phyloP scores from a whole-genome alignment of 1,140 invertebrate species.

The Euwallacea fornicatus region DNA sequence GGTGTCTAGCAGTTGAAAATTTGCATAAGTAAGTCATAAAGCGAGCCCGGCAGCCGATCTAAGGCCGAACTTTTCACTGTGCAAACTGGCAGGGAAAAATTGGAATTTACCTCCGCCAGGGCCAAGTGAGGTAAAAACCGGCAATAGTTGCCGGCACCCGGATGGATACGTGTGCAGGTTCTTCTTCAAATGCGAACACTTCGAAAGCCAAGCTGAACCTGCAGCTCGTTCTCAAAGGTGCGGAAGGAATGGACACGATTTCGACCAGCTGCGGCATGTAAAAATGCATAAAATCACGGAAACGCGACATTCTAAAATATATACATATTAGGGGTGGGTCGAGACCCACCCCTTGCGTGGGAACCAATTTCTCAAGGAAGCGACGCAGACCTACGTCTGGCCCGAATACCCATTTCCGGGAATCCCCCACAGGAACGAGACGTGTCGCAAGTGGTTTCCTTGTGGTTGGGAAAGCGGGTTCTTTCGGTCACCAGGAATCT shows the following conservation, averaged over 20 bases:
- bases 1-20: conserved; percentile 41
- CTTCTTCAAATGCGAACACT: too few species aligned
- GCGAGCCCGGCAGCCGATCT: conserved; percentile 31
- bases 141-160: too few species aligned
- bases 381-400: conserved; percentile 11
- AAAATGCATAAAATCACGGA: conserved; percentile 15
- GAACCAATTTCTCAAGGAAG: conserved; percentile 15
- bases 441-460: conserved; percentile 12
- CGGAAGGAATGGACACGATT: conserved; percentile 11
- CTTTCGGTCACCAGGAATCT: not conserved
- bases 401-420: conserved; percentile 13
- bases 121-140: too few species aligned
- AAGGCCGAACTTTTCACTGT: conserved; percentile 19
- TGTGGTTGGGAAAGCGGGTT: not conserved
- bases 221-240: not conserved
- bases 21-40: conserved; percentile 41
- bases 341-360: conserved; percentile 11
- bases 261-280: conserved; percentile 4
- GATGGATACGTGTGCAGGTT: too few species aligned
- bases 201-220: too few species aligned
- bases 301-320: conserved; percentile 7
- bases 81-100: too few species aligned
- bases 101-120: too few species aligned
- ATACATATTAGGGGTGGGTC: conserved; percentile 9
- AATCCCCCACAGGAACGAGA: conserved; percentile 17